Conservation (phyloP, 2,113 vertebrate genomes). For the Upupa epops region DNA sequence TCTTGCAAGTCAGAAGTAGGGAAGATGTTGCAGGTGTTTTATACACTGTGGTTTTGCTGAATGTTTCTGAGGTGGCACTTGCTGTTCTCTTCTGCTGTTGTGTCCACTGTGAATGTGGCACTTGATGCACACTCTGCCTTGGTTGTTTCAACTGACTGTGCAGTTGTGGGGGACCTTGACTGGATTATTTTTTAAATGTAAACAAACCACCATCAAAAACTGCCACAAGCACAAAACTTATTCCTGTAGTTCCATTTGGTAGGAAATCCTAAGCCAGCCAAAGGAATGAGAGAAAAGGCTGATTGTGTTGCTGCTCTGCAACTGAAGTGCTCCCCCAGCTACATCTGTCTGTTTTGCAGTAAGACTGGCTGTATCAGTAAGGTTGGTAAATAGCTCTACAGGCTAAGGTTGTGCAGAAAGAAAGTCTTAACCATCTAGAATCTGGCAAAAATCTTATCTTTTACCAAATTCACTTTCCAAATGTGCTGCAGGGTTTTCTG, state of each 20-base stretch:
- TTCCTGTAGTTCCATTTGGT: background rate
- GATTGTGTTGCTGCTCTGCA: background rate
- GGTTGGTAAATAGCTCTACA: background rate
- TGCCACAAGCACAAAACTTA: background rate
- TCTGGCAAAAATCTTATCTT: background rate
- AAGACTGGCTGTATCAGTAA: background rate
- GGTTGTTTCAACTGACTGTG: background rate
- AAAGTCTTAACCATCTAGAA: background rate
- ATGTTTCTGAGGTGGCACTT: background rate
- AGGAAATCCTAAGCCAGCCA: background rate
- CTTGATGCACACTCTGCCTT: background rate
- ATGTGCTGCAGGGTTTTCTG: background rate
- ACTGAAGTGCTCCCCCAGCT: background rate
- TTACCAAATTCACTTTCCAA: background rate
- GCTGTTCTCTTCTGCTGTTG: rapidly evolving
- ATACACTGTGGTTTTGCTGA: background rate
- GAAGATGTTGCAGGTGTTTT: background rate
- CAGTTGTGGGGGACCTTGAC: background rate
- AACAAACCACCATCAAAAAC: background rate
- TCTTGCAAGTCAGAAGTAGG: background rate
- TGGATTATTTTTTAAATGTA: background rate
- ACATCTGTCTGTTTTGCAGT: background rate
- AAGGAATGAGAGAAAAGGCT: background rate
- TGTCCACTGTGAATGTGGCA: background rate
- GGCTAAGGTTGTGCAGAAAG: background rate